Evolutionary conservation across 2,888 invertebrate genomes (phyloP), one percentile per base, ranked within the genome.

Genomic region (Agrochola litura): DNA sequence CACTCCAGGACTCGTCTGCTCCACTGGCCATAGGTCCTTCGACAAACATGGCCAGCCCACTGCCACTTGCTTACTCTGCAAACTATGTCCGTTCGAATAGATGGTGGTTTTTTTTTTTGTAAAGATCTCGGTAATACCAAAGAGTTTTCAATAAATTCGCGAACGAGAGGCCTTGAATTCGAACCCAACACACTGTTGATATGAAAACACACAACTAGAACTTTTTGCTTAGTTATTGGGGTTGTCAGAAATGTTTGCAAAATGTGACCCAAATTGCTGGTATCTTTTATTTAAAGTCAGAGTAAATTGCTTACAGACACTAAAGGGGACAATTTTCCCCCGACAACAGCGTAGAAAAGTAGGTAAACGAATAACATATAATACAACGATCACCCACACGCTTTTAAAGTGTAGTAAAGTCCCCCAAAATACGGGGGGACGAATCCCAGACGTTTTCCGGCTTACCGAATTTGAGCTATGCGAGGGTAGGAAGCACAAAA

Each of bases 401-500:
- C 37, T 60, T 86, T 83, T 83, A 64, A 61, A 73, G 66, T 52
- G 73, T 60, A 64, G 56, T 63, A 73, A 61, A 77, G 12, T 68
- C 54, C 64, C 72, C 71, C 52, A 64, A 82, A 71, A 86, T 71
- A 77, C 60, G 16, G 61, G 70, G 64, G 49, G 30, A 63, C 25
- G 72, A 64, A 43, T 54, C 63, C 64, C 78, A 75, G 77, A 70
- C 71, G 72, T 85, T 73, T 85, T 82, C 86, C 86, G 72, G 69
- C 64, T 75, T 86, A 75, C 61, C 63, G n/a, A 83, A 79, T 86
- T 75, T 86, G 74, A 79, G 71, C 37, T 58, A 84, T 85, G 66
- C 64, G 56, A 70, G 68, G 74, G 72, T 81, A 60, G 66, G 19
- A 25, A 3, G 46, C 2, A 54, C 8, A 54, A 25, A 46, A 54